phyloP scores from a whole-genome alignment of 35 echinoderm and acorn worm genomes.

The Apostichopus japonicus region DNA sequence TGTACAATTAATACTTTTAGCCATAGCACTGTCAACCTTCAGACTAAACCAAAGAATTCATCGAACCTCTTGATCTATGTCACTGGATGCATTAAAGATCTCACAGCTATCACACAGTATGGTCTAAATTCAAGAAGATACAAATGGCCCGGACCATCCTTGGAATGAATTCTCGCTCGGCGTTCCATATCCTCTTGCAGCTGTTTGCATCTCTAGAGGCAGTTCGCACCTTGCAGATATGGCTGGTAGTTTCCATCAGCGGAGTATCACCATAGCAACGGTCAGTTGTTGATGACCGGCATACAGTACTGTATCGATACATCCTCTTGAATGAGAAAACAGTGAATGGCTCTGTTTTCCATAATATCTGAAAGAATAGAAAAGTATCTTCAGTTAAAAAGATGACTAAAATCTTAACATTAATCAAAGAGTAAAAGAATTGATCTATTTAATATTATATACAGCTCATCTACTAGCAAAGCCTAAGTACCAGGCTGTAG shows the following conservation, averaged over 20 bases:
- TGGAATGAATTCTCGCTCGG: background rate
- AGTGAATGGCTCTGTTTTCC: slow-evolving; percentile 86
- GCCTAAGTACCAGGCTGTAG: too few relatives aligned
- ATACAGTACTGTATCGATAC: slow-evolving; percentile 94
- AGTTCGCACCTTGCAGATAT: background rate
- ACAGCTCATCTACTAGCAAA: too few relatives aligned
- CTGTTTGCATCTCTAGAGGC: background rate
- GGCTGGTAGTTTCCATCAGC: background rate
- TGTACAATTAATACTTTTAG: too few relatives aligned
- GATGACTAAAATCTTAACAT: background rate
- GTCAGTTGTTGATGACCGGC: slow-evolving; percentile 84
- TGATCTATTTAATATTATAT: too few relatives aligned
- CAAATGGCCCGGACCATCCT: background rate
- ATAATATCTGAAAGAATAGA: slow-evolving; percentile 81
- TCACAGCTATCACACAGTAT: too few relatives aligned
- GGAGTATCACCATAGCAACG: background rate
- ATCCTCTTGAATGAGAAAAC: slow-evolving; percentile 94
- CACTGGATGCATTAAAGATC: too few relatives aligned
- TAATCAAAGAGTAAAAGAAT: too few relatives aligned
- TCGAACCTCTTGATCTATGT: too few relatives aligned
- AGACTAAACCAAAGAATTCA: too few relatives aligned
- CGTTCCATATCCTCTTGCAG: background rate
- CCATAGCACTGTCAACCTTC: too few relatives aligned
- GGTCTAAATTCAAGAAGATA: too few relatives aligned
- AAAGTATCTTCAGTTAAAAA: background rate